Evolutionary conservation across 2,888 invertebrate species (phyloP), one percentile per base, ranked within the genome.

Genomic region (Palloptera scutellata): DNA sequence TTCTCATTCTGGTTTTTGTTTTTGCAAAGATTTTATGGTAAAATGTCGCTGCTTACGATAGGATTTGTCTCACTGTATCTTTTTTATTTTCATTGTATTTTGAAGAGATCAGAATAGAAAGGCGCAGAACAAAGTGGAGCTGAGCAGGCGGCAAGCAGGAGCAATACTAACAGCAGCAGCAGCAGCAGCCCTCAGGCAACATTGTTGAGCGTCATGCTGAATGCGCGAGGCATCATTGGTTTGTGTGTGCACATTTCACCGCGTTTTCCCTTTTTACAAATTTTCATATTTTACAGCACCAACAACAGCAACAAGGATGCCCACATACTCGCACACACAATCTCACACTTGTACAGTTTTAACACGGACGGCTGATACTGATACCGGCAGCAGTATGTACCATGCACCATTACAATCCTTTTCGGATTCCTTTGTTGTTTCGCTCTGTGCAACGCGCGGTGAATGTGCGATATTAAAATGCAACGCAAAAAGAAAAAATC

Each of bases 141-240:
- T 55, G 48, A n/a, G 55, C 30, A n/a, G 55, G 40, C 13, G 42
- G 20, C 51, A 64, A 43, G 43, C 45, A 53, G 54, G 51, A 41
- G 55, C 45, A 54, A 20, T 54, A 42, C 15, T n/a, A 1, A 13
- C 10, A 45, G 45, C 45, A 1, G 45, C 10, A 45, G 48, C 48
- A 48, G 48, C 10, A 30, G 41, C 20, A 42, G 20, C 58, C 42
- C 15, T 40, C 57, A 58, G 40, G 12, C 45, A 30, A 53, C 19
- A 59, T 68, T 45, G 45, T 59, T 64, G 61, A 64, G 68, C 45
- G 52, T 57, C 19, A 6, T 30, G 15, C 42, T 57, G 52, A 30
- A 42, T 17, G 12, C 57, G 40, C 20, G 12, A 2, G 15, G 48
- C 48, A 48, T 48, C 48, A 48, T 48, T 48, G 48, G 48, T 53